A percentile compares a stretch with the other conserved stretches of the same genome.
Conservation (phyloP, 1,140 invertebrate genomes). For the Rhagoletis pomonella region DNA sequence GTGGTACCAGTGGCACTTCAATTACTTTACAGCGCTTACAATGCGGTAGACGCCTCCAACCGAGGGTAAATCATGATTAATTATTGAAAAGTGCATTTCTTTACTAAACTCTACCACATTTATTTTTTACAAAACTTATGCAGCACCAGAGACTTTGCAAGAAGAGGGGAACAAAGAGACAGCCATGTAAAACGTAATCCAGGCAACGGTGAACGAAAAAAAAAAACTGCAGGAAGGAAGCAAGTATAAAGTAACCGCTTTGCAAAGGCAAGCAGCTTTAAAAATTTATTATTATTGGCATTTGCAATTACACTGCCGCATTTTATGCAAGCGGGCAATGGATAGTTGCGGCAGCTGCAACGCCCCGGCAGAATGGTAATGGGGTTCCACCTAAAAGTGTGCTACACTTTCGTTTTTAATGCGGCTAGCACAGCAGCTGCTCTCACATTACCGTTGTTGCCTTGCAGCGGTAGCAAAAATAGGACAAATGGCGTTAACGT, state of each 20-base stretch:
- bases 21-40: background rate
- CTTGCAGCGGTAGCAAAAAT: background rate
- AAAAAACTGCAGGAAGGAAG: background rate
- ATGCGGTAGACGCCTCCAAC: background rate
- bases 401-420: conserved; percentile 22
- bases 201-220: background rate
- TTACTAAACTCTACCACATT: conserved; percentile 16
- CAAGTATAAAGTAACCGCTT: background rate
- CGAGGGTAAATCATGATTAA: conserved; percentile 37
- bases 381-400: conserved; percentile 15
- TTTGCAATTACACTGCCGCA: conserved; percentile 26
- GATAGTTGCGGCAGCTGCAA: background rate
- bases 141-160: background rate
- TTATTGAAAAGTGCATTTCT: conserved; percentile 42
- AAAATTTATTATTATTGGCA: conserved; percentile 47
- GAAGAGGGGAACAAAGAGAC: background rate
- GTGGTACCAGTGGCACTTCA: background rate
- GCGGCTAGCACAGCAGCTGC: background rate
- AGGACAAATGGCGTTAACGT: conserved; percentile 3
- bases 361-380: background rate
- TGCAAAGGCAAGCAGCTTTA: conserved; percentile 8
- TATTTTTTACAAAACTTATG: conserved; percentile 13
- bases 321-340: background rate
- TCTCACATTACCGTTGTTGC: background rate
- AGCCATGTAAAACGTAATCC: background rate